Evolutionary conservation across 2,113 vertebrate species (phyloP), one percentile per base, ranked within the genome.

Genomic region (Salvelinus namaycush): DNA sequence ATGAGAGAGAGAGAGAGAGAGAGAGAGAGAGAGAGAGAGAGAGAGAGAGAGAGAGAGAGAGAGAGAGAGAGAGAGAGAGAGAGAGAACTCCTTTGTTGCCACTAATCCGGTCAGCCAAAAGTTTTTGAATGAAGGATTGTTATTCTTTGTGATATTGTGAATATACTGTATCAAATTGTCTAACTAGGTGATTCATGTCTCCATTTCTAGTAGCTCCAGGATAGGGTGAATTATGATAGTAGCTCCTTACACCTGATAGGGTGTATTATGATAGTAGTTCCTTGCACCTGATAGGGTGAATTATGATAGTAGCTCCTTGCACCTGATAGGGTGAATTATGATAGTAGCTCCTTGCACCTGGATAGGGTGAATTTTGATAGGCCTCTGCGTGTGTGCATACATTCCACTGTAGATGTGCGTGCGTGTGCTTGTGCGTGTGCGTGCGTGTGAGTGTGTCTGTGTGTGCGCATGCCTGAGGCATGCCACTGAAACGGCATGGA

Each of bases 401-500:
- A 26, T 5, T 24, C 24, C 24, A 26, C 18, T 59, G 22, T 26
- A n/a, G 5, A 29, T 3, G 64, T 29, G 66, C 8, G 18, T 68
- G 66, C 0, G 64, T 16, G 2, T 4, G 24, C 13, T 2, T 12
- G 11, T 39, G 16, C 3, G 31, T 24, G 59, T 65, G 26, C 24
- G 72, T 27, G 59, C 20, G 67, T 18, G 24, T 26, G 12, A 1
- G n/a, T 26, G 44, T 27, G 48, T n/a, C 5, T 67, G 75, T 59
- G 59, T 24, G 69, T 73, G 74, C 68, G 75, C 75, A 77, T 20
- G 71, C 79, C 93, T 89, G 39, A 91, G 89, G 90, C 91, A 87
- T 92, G 93, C 92, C 95, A 95, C 90, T 88, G 90, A 93, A 91
- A 92, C 24, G 34, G 93, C 93, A 91, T 89, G 93, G 93, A 93